Base-by-base conservation (phyloP, 1,140 invertebrate genomes). In the Pollicipes pollicipes region DNA sequence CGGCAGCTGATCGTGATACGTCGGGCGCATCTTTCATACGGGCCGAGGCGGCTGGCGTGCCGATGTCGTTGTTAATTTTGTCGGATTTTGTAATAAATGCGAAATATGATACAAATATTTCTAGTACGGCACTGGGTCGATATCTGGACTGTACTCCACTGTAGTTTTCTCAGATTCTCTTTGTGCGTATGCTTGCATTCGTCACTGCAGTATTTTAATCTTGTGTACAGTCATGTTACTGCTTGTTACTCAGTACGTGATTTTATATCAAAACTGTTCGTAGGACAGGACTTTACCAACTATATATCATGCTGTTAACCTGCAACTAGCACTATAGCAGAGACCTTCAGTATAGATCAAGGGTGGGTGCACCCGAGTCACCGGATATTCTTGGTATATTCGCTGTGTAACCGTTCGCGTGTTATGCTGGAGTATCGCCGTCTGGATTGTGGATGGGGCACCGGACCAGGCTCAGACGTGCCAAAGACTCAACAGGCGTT, bases 221-320 rank as follows among this genome's bases (percentile, higher is more conserved):
- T 21, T 58, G 45, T 58, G 45, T 58, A 58, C 45, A 58, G 45
- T 58, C 45, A 58, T 6, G 45, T 58, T 58, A 21, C 45, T 58
- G 45, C 45, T 58, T 58, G 45, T 58, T 58, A 58, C 45, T 58
- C 45, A 58, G 45, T 58, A 58, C 45, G 45, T 58, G 45, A 58
- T 58, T 58, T 58, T 58, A 58, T 58, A 58, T 58, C 45, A 58
- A 58, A 58, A 58, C 45, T 58, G 45, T 58, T 58, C 45, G 45
- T 58, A 58, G 45, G 45, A 21, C 13, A 6, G 45, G 45, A 58
- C 24, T 58, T 21, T 58, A 58, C 24, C 45, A 58, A 21, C 45
- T 21, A 10, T 17, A 21, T 58, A 58, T 21, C 45, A 58, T 10
- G 45, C 45, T 21, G 45, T 58, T 58, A 17, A n/a, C 45, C 45